These are phyloP conservation scores for Drosophila lacteicornis DNA, from an alignment of 1,140 invertebrate species.

Conservation along the genomic window DNA sequence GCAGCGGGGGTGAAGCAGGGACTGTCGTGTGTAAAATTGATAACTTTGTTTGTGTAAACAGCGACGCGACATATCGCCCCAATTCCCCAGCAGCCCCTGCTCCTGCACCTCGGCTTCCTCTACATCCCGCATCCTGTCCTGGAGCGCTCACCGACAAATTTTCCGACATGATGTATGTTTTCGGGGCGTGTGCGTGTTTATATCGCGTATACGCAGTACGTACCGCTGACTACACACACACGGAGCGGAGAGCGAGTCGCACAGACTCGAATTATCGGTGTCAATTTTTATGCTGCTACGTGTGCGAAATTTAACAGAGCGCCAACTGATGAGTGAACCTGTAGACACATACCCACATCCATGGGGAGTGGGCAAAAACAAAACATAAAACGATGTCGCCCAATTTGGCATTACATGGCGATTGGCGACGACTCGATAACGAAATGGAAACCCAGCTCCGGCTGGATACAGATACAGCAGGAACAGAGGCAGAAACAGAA, in stretches of 20 bases:
- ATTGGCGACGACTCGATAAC: constrained; percentile 74
- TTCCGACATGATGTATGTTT: constrained; percentile 75
- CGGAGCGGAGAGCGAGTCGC: constrained; percentile 1
- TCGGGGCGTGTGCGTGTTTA: constrained; percentile 78
- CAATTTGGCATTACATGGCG: constrained; percentile 77
- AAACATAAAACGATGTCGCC: constrained; percentile 69
- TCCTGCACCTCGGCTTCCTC: constrained; percentile 1
- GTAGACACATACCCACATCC: constrained; percentile 39
- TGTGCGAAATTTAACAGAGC: constrained; percentile 78
- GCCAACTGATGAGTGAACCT: constrained; percentile 75
- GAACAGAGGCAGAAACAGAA: constrained; percentile 23
- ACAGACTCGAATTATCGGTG: constrained; percentile 73
- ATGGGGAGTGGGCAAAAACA: constrained; percentile 28
- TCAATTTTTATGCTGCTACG: constrained; percentile 83
- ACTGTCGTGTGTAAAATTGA: constrained; percentile 79
- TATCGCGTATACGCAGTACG: constrained; percentile 77
- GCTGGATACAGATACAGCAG: constrained; percentile 10
- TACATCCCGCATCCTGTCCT: constrained; percentile 14
- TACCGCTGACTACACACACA: constrained; percentile 47
- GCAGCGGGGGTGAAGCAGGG: constrained; percentile 9
- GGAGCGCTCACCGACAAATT: constrained; percentile 56
- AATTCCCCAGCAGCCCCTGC: constrained; percentile 3
- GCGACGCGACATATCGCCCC: constrained; percentile 70
- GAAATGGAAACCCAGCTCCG: constrained; percentile 65
- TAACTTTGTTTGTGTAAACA: constrained; percentile 83